phyloP scores from a whole-genome alignment of 2,797 vertebrate species.

The Graptemys geographica region DNA sequence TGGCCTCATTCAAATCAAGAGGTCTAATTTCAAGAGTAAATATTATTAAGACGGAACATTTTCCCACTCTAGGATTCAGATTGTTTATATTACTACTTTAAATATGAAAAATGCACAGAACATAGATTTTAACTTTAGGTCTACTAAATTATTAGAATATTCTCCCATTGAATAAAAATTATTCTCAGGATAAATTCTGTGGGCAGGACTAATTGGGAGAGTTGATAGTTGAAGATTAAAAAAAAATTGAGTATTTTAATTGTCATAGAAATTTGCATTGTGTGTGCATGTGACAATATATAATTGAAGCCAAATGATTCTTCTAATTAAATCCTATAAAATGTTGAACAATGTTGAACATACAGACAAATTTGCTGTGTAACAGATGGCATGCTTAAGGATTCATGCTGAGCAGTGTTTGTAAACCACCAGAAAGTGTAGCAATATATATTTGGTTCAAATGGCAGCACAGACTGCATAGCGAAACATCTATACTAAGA shows the following conservation, averaged over 20 bases:
- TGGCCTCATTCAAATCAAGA: not conserved
- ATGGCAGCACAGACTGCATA: not conserved
- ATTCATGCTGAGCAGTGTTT: not conserved
- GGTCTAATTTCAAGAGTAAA: not conserved
- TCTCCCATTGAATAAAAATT: not conserved
- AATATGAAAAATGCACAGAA: not conserved
- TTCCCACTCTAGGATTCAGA: not conserved
- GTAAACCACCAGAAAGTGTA: not conserved
- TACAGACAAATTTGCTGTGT: not conserved
- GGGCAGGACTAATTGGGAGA: not conserved
- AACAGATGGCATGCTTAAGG: not conserved
- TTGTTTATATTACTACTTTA: not conserved
- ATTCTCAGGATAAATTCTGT: not conserved
- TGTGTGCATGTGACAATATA: not conserved
- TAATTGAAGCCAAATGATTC: not conserved
- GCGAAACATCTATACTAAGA: not conserved
- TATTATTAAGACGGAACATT: not conserved
- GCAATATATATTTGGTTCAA: not conserved
- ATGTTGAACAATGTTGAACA: not conserved
- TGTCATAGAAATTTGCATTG: not conserved
- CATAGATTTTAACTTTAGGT: not conserved
- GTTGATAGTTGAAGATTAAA: not conserved
- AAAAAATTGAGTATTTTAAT: not conserved
- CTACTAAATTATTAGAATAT: not conserved
- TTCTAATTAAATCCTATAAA: not conserved